A percentile compares a stretch with the other conserved stretches of the same genome.
phyloP scores from a whole-genome alignment of 2,113 vertebrate species.

The Petaurus breviceps region DNA sequence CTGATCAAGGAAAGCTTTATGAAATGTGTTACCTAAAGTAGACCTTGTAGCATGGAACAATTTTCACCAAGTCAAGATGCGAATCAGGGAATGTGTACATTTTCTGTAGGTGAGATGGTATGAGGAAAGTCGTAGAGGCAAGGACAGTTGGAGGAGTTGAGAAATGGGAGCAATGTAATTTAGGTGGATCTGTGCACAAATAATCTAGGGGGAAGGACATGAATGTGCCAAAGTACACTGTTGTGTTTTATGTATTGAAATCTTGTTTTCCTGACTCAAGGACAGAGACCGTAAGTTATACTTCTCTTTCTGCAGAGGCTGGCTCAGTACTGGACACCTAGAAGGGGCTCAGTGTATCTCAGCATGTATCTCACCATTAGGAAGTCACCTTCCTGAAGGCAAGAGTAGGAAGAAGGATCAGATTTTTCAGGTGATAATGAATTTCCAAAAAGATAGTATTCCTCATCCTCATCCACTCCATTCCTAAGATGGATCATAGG shows the following conservation, averaged over 20 bases:
- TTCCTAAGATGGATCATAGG: not conserved
- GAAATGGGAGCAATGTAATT: too few relatives aligned
- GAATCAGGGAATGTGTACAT: not conserved
- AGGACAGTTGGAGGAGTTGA: not conserved
- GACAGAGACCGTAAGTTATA: too few relatives aligned
- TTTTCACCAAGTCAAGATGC: not conserved
- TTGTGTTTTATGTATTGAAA: too few relatives aligned
- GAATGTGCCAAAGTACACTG: not conserved
- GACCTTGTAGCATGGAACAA: not conserved
- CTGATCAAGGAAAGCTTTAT: not conserved
- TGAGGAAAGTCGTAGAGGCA: too few relatives aligned
- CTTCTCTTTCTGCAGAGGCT: too few relatives aligned
- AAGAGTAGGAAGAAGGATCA: not conserved
- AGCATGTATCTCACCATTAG: not conserved
- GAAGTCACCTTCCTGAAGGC: not conserved
- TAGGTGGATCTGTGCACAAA: not conserved
- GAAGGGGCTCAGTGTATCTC: not conserved
- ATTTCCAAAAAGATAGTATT: not conserved
- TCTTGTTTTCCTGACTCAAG: too few relatives aligned
- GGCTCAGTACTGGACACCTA: too few relatives aligned
- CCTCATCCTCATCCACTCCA: not conserved
- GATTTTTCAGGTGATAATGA: not conserved
- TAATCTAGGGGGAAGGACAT: not conserved
- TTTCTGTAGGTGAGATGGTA: not conserved
- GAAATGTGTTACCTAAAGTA: not conserved